Percentiles rank a stretch among this genome's conserved stretches.
These are phyloP conservation scores for Saturnia japonica DNA, from an alignment of 2,888 invertebrate genomes.

Conservation along the genomic window DNA sequence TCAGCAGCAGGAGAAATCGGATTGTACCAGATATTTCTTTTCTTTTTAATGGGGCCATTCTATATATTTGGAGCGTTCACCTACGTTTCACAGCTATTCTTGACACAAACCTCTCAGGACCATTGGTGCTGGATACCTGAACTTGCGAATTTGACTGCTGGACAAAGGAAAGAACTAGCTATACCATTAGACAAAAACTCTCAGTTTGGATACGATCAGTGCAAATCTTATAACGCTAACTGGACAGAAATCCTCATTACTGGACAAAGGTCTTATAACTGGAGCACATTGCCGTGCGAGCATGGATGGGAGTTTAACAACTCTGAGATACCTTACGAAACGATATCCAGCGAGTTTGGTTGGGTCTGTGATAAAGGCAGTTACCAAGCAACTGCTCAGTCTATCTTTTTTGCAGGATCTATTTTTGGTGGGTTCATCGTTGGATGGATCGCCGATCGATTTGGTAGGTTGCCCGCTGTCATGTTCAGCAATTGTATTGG, in stretches of 20 bases:
- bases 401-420: conserved; percentile 63
- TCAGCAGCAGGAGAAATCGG: conserved; percentile 63
- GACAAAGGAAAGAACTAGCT: conserved; percentile 51
- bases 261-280: conserved; percentile 42
- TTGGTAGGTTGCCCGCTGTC: conserved; percentile 59
- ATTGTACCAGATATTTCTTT: conserved; percentile 53
- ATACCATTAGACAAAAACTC: conserved; percentile 49
- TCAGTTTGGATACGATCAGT: conserved; percentile 57
- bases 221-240: conserved; percentile 52
- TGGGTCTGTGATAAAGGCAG: conserved; percentile 65
- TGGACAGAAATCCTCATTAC: conserved; percentile 52
- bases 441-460: conserved; percentile 62
- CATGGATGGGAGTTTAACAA: conserved; percentile 66
- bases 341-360: conserved; percentile 59
- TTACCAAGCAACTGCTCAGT: conserved; percentile 63
- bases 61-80: conserved; percentile 55
- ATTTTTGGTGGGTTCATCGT: conserved; percentile 58
- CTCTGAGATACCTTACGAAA: conserved; percentile 63
- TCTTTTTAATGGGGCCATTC: conserved; percentile 55
- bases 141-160: conserved; percentile 50
- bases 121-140: conserved; percentile 68
- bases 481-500: conserved; percentile 54
- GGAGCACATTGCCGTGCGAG: conserved; percentile 49
- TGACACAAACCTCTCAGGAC: conserved; percentile 59
- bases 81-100: conserved; percentile 59